Evolutionary conservation across 2,797 vertebrate genomes (phyloP).

Genomic region (Pangasius mekongensis): DNA sequence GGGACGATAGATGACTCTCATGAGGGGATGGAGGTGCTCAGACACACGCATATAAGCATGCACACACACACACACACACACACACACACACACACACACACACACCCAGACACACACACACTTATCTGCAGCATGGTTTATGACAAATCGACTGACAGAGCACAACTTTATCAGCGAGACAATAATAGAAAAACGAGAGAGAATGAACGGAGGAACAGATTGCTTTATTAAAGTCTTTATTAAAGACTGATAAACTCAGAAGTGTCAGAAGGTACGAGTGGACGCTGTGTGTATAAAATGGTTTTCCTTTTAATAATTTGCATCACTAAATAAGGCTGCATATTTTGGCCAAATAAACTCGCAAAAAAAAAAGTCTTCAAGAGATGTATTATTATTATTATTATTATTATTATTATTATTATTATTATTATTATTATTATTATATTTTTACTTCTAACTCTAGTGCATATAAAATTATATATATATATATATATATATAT

Average conservation of each 20-base stretch:
- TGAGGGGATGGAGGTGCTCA: constrained; percentile 53
- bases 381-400: not conserved
- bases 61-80: constrained; percentile 70
- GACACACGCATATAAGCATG: constrained; percentile 21
- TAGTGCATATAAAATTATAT: not conserved
- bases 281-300: not conserved
- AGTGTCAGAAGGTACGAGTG: not conserved
- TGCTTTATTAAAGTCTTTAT: constrained; percentile 33
- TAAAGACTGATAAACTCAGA: not conserved
- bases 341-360: not conserved
- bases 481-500: no score
- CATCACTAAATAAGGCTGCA: not conserved
- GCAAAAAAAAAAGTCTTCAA: not conserved
- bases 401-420: no score
- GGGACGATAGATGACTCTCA: constrained; percentile 79
- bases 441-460: not conserved
- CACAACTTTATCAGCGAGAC: constrained; percentile 64
- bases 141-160: constrained; percentile 70
- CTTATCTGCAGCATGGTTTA: constrained; percentile 73
- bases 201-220: constrained; percentile 21
- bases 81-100: constrained; percentile 59
- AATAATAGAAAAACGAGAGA: constrained; percentile 42
- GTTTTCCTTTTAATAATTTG: not conserved
- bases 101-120: constrained; percentile 71
- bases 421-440: not conserved